A percentile compares a stretch with the other conserved stretches of the same genome.
These are phyloP conservation scores for Criorhina ranunculi DNA, from an alignment of 2,888 invertebrate genomes.

Conservation along the genomic window DNA sequence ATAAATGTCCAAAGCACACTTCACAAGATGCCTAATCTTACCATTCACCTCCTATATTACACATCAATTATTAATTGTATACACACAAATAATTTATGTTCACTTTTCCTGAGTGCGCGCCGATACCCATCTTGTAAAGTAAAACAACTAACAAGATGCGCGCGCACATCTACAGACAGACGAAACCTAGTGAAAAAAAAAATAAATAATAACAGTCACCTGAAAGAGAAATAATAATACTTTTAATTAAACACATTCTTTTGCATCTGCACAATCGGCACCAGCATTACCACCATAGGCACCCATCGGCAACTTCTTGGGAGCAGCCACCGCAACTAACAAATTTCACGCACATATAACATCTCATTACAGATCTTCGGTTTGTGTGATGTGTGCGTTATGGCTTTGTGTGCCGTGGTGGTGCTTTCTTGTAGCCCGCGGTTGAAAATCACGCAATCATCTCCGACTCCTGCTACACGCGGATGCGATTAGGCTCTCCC, in stretches of 20 bases:
- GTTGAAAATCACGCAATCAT: conserved; percentile 71
- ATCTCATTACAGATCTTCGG: conserved; percentile 72
- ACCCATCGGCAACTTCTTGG: no score
- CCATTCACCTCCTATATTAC: conserved; percentile 74
- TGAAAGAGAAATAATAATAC: conserved; percentile 74
- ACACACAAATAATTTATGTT: conserved; percentile 74
- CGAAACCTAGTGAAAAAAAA: conserved; percentile 10
- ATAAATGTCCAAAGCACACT: conserved; percentile 64
- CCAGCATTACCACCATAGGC: conserved; percentile 3
- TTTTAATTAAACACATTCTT: conserved; percentile 77
- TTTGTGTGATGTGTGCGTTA: conserved; percentile 68
- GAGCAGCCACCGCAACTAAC: conserved; percentile 25
- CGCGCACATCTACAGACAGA: conserved; percentile 18
- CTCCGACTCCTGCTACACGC: conserved; percentile 40
- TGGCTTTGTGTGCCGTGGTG: conserved; percentile 40
- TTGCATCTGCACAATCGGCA: conserved; percentile 69
- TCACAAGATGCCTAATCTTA: conserved; percentile 68
- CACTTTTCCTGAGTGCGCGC: conserved; percentile 43
- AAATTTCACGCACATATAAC: conserved; percentile 73
- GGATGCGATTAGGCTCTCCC: conserved; percentile 60
- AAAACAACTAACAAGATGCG: conserved; percentile 73
- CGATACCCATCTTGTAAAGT: conserved; percentile 71
- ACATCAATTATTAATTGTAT: conserved; percentile 76
- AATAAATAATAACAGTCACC: conserved; percentile 69
- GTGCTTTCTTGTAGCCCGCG: conserved; percentile 14